Percentiles rank a stretch among this genome's conserved stretches.
Evolutionary conservation across 2,113 vertebrate species (phyloP).

Genomic region (Candoia aspera): DNA sequence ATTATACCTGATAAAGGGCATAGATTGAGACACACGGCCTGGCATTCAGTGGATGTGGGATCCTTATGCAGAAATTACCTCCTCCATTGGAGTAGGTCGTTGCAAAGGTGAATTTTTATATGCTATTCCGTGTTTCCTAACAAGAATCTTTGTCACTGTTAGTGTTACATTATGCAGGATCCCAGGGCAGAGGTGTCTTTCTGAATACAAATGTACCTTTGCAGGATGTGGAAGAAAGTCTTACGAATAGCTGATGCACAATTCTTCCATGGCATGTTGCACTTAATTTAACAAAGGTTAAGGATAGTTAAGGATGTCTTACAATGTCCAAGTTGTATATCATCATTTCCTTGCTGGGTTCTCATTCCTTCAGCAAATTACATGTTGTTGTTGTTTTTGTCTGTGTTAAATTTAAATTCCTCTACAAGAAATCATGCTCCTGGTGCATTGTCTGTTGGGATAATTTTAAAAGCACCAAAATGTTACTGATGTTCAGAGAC

Average conservation of each 20-base stretch:
- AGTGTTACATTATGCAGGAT: constrained; percentile 4
- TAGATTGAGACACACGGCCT: not conserved
- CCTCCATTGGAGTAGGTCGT: not conserved
- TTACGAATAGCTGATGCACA: not conserved
- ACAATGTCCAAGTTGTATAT: not conserved
- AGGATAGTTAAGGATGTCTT: not conserved
- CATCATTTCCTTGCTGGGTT: not conserved
- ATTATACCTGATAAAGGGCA: not conserved
- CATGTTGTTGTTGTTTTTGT: not conserved
- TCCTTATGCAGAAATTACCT: not conserved
- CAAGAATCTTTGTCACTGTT: not conserved
- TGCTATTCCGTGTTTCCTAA: not conserved
- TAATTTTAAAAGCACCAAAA: not conserved
- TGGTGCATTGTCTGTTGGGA: not conserved
- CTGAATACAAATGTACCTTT: constrained; percentile 34
- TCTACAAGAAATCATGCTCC: too few relatives aligned
- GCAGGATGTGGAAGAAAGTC: not conserved
- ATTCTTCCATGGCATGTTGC: not conserved
- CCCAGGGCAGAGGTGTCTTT: constrained; percentile 5
- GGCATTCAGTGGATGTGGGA: not conserved
- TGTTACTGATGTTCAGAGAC: not conserved
- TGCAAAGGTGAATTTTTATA: not conserved
- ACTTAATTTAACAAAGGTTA: not conserved
- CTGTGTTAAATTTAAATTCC: not conserved
- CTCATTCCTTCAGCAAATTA: not conserved